Base-by-base conservation (phyloP, 2,797 vertebrate species). In the Mormyrus hasselquistii region DNA sequence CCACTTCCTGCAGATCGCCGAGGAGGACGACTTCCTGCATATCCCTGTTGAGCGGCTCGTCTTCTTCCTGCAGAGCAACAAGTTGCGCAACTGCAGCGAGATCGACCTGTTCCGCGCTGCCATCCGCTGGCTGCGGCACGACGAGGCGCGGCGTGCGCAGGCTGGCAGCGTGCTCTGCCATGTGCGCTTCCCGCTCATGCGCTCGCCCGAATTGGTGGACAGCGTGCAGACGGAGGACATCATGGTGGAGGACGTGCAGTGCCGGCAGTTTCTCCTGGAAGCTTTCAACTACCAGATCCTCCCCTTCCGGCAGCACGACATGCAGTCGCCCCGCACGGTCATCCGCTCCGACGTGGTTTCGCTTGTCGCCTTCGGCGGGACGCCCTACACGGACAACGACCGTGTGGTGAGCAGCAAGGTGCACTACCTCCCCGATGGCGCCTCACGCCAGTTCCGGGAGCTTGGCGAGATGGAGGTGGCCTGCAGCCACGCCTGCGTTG, bases 221-320 rank as follows among this genome's bases (percentile, higher is more conserved):
- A 97, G 95, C 0, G 97, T 99, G 85, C 99, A 99, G 95, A 98
- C 96, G 0, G 94, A 99, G 92, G 96, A 97, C 93, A 95, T 99
- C 92, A 99, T 99, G 98, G 97, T 99, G 92, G 99, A 99, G 91
- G 99, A 99, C 0, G 97, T 97, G 87, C 89, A 95, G 44, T 99
- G 99, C 92, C 95, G 98, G 1, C 97, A 97, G 91, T 99, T 97
- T 92, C 95, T 99, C 86, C 96, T 99, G 1, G 98, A 99, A 91
- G 99, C 98, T 29, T 99, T 99, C 94, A 99, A 98, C 88, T 99
- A 99, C 94, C 99, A 99, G 94, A 98, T 99, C 91, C 96, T 99
- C 90, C 99, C 99, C 10, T 99, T 99, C 90, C 95, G 98, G 9
- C 98, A 99, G 94, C 98, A 99, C 0, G 97, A 99, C 93, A 98